Percentiles rank a stretch among this genome's conserved stretches.
Conservation (phyloP, 2,113 vertebrate species). For the Limanda limanda region DNA sequence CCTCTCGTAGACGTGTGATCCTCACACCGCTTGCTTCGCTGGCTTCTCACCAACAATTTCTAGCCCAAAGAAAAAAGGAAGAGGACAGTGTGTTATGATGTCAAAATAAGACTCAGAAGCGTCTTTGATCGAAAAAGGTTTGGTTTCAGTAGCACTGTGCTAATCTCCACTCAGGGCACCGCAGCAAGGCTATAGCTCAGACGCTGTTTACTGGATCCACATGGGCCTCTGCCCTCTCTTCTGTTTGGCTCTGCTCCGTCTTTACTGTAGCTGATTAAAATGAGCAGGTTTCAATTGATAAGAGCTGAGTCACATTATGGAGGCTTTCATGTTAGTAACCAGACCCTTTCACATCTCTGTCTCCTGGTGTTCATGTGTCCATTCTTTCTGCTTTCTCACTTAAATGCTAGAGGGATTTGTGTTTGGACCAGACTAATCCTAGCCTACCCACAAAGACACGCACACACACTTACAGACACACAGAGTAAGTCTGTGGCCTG, state of each 20-base stretch:
- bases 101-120: neutral
- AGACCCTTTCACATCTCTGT: constrained; percentile 12
- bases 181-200: constrained; percentile 28
- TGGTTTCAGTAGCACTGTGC: constrained; percentile 18
- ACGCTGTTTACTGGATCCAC: constrained; percentile 9
- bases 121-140: constrained; percentile 3
- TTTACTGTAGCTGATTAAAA: constrained; percentile 16
- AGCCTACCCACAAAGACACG: constrained; percentile 16
- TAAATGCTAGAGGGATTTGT: constrained; percentile 39
- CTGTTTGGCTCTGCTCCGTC: constrained; percentile 11
- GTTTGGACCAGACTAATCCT: constrained; percentile 39
- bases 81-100: neutral
- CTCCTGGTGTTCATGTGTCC: constrained; percentile 22
- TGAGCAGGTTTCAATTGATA: constrained; percentile 11
- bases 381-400: constrained; percentile 30
- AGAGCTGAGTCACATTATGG: constrained; percentile 25
- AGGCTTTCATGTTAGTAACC: constrained; percentile 34
- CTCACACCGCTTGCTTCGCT: constrained; percentile 24
- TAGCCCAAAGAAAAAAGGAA: constrained; percentile 19
- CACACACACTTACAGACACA: constrained; percentile 18
- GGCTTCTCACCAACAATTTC: constrained; percentile 3
- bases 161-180: constrained; percentile 15
- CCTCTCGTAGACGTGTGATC: constrained; percentile 13
- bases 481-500: constrained; percentile 36
- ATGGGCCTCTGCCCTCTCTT: neutral